phyloP scores from a whole-genome alignment of 2,113 vertebrate species.

The Nestor notabilis region DNA sequence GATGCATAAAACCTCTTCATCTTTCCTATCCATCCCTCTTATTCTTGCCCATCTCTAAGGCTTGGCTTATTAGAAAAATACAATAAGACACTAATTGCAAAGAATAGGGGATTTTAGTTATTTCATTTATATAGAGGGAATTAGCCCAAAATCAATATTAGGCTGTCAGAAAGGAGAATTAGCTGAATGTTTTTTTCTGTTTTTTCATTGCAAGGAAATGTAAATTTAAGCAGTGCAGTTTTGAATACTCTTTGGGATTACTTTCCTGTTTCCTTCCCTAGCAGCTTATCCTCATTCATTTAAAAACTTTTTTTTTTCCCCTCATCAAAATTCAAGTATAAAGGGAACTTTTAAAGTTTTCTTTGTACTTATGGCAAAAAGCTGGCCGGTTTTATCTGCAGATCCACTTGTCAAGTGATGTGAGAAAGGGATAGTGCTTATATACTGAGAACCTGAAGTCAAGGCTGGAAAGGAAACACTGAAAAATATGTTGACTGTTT shows the following conservation, averaged over 20 bases:
- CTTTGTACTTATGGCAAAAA: background rate
- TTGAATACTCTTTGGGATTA: background rate
- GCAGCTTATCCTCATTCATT: background rate
- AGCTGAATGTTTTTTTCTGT: conserved; percentile 13
- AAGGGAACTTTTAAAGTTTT: background rate
- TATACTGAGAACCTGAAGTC: background rate
- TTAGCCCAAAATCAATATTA: conserved; percentile 68
- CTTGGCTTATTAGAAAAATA: conserved; percentile 43
- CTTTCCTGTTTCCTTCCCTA: background rate
- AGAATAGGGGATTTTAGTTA: conserved; percentile 42
- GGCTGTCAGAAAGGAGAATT: conserved; percentile 44
- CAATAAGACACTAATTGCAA: conserved; percentile 52
- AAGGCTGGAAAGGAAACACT: background rate
- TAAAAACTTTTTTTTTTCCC: background rate
- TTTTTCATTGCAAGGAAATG: conserved; percentile 56
- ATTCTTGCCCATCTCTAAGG: background rate
- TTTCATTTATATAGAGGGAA: conserved; percentile 66
- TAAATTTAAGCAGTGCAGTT: conserved; percentile 45
- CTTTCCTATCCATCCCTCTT: background rate
- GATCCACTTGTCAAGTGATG: background rate
- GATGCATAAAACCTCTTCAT: background rate
- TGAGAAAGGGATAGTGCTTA: background rate
- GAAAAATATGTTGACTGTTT: background rate
- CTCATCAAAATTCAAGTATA: background rate
- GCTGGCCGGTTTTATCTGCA: background rate